Base-by-base conservation (phyloP, 2,113 vertebrate species). In the Oryzias javanicus region DNA sequence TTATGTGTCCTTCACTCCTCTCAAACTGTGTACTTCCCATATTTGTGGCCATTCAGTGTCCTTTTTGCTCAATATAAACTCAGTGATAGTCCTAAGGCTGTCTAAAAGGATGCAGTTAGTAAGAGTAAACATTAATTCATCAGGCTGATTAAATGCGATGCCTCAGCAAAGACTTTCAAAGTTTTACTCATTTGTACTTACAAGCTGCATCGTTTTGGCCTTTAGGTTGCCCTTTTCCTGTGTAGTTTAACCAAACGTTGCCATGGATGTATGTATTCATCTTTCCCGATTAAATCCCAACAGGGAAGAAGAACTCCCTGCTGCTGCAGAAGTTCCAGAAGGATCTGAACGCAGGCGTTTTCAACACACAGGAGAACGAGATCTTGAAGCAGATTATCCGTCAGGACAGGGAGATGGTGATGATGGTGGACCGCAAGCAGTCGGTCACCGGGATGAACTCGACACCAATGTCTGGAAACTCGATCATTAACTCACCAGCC, bases 331-430 rank as follows among this genome's bases (percentile, higher is more conserved):
- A 98, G 85, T 98, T 99, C 85, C 97, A 98, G 91, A 98, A 98
- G 90, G 97, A 99, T 68, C 93, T 99, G 88, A 98, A 99, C 82
- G 96, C 96, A 1, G 96, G 96, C 42, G 94, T 99, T 55, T 99
- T 99, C 94, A 98, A 98, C 91, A 97, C 97, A 4, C 96, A 99
- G 89, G 97, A 99, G 91, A 98, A 97, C 14, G 97, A 99, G 91
- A 94, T 98, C 75, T 88, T 99, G 92, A 99, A 98, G 91, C 95
- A 99, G 92, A 99, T 99, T 2, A 95, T 98, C 72, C 97, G 95
- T 60, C 96, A 99, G 18, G 97, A 99, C 92, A 81, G 97, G 81
- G 97, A 99, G 90, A 98, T 96, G 96, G 95, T 99, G 82, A 91
- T 91, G 90, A 92, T 92, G 88, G 91, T 92, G 86, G 92, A 93